A percentile compares a stretch with the other conserved stretches of the same genome.
Conservation (phyloP, 2,113 vertebrate species). For the Sporophila hypoxantha region DNA sequence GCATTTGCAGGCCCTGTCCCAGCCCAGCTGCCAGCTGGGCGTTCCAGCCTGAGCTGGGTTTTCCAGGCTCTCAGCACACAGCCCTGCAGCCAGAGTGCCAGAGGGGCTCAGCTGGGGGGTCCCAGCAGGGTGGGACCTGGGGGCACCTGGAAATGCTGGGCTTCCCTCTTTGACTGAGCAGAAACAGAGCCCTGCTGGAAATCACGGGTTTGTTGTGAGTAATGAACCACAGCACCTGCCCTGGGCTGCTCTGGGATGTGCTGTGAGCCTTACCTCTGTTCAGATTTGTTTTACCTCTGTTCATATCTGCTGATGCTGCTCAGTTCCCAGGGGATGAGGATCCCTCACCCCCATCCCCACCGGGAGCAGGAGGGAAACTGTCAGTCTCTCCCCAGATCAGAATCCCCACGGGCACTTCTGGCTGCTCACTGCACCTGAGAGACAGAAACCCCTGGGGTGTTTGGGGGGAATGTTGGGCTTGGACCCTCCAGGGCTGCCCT, state of each 20-base stretch:
- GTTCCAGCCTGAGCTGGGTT: background rate
- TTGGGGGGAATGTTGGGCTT: background rate
- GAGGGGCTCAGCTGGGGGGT: background rate
- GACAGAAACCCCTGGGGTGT: background rate
- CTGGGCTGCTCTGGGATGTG: background rate
- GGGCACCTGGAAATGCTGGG: background rate
- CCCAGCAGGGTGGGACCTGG: background rate
- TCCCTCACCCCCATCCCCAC: background rate
- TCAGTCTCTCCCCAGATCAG: background rate
- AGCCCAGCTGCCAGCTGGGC: background rate
- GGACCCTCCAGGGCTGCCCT: background rate
- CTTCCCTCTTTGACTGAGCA: background rate
- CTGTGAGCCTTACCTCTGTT: background rate
- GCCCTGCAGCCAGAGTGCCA: background rate
- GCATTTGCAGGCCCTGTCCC: slow-evolving; percentile 10
- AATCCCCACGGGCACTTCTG: background rate
- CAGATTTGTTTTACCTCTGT: no score
- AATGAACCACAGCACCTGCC: background rate
- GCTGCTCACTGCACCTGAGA: background rate
- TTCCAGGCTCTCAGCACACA: background rate
- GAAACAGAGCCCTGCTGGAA: background rate
- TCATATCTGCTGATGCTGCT: background rate
- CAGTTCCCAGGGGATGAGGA: background rate
- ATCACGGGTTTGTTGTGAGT: background rate
- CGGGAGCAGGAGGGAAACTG: background rate